Base-by-base conservation (phyloP, 2,113 vertebrate genomes). In the Penelope pileata region DNA sequence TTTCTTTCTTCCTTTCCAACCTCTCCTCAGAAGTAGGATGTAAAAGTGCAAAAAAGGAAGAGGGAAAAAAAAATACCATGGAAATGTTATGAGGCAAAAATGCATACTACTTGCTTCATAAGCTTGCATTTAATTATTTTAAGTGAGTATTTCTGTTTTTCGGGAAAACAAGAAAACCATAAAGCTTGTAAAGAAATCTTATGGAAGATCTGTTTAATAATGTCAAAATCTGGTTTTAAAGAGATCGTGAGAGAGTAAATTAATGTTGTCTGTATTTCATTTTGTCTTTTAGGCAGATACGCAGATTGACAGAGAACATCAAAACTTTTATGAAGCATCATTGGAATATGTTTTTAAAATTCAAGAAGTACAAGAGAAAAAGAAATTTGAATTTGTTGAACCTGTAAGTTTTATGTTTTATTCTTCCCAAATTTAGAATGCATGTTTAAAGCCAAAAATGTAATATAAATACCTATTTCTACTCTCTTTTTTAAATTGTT, bases 341-440 rank as follows among this genome's bases (percentile, higher is more conserved):
- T 98, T 99, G 42, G 99, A 99, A 95, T 99, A 99, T 50, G 99
- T 99, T 92, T 99, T 99, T 97, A 99, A 99, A 98, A 99, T 99
- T 92, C 99, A 99, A 95, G 99, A 99, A 97, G 99, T 99, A 40
- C 99, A 99, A 96, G 99, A 99, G 69, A 99, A 99, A 96, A 99
- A 99, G 98, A 99, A 99, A 86, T 99, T 99, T 97, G 99, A 99
- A 96, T 99, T 99, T 98, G 99, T 99, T n/a, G 99, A 99, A 95
- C 99, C 99, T 81, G 99, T 99, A 98, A 98, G 97, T 94, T 96
- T 91, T 45, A 16, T 47, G 22, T 43, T 80, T 83, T 89, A 10
- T 83, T 80, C 83, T 60, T 56, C 45, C 21, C 30, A 66, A 22
- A 32, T 80, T 77, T 15, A 27, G 3, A 60, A 81, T 66, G 17